Evolutionary conservation across 2,113 vertebrate genomes (phyloP).

Genomic region (Cavia porcellus): DNA sequence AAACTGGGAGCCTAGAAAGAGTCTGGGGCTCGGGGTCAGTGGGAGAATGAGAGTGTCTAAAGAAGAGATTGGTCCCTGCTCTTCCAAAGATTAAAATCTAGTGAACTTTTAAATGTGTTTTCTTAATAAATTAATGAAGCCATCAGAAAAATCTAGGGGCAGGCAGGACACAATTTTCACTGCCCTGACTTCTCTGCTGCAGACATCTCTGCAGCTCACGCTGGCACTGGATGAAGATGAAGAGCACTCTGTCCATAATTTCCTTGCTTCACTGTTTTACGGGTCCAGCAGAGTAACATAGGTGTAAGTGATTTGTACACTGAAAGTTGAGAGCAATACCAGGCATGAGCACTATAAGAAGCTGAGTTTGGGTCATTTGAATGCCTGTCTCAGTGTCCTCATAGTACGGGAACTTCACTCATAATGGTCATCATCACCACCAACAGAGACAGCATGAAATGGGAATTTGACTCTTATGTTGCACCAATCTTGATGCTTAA

Average conservation of each 20-base stretch:
- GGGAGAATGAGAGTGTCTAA: too few species aligned
- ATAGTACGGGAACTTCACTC: neutral
- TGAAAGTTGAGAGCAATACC: neutral
- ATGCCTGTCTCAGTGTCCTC: neutral
- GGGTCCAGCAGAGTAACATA: neutral
- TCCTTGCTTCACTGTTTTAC: neutral
- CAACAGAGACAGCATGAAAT: neutral
- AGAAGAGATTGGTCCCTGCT: neutral
- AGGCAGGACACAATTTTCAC: neutral
- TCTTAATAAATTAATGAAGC: neutral
- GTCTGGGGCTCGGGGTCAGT: rapidly evolving
- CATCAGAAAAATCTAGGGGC: neutral
- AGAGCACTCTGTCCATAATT: neutral
- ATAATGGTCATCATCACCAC: neutral
- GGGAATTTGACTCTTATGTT: neutral
- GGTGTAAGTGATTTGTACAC: neutral
- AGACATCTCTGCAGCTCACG: neutral
- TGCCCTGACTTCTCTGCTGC: neutral
- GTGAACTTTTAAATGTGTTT: neutral
- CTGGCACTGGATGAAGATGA: neutral
- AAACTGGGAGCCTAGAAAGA: neutral
- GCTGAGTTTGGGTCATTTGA: neutral
- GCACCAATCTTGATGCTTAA: neutral
- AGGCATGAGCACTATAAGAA: neutral
- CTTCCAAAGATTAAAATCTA: neutral